phyloP scores from a whole-genome alignment of 1,140 invertebrate species.

The Zelostemma sp. region DNA sequence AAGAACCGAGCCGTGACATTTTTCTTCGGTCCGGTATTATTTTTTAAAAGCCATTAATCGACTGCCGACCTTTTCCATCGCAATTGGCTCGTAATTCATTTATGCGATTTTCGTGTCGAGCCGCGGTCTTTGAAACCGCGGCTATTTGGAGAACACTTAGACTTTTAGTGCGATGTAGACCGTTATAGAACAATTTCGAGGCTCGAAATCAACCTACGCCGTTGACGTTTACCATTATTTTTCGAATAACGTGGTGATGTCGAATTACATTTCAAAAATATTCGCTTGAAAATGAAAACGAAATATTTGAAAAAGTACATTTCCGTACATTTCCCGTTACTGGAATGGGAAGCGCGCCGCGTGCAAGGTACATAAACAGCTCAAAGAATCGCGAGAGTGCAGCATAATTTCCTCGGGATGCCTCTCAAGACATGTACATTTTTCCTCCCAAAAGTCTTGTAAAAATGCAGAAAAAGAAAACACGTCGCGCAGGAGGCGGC shows the following conservation, averaged over 20 bases:
- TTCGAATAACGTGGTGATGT: too few relatives aligned
- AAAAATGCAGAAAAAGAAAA: conserved; percentile 27
- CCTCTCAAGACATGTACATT: conserved; percentile 32
- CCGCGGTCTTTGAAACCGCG: not conserved
- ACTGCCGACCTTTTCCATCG: not conserved
- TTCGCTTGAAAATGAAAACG: too few relatives aligned
- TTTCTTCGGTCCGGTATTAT: conserved; percentile 30
- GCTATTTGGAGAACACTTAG: not conserved
- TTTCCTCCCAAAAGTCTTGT: conserved; percentile 19
- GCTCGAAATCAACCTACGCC: too few relatives aligned
- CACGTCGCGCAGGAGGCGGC: conserved; percentile 16
- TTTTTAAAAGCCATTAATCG: conserved; percentile 42
- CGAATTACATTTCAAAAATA: too few relatives aligned
- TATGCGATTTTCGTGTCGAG: conserved; percentile 2
- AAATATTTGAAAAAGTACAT: too few relatives aligned
- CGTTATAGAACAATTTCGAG: too few relatives aligned
- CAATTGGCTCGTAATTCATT: not conserved
- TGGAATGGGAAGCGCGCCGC: not conserved
- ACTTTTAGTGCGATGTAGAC: not conserved
- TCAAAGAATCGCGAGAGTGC: conserved; percentile 38
- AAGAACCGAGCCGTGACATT: conserved; percentile 25
- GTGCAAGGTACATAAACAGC: conserved; percentile 27
- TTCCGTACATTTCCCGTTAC: too few relatives aligned
- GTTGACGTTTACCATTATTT: too few relatives aligned
- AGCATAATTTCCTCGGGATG: conserved; percentile 34